phyloP scores from a whole-genome alignment of 2,888 invertebrate species.

The Anarsia innoxiella region DNA sequence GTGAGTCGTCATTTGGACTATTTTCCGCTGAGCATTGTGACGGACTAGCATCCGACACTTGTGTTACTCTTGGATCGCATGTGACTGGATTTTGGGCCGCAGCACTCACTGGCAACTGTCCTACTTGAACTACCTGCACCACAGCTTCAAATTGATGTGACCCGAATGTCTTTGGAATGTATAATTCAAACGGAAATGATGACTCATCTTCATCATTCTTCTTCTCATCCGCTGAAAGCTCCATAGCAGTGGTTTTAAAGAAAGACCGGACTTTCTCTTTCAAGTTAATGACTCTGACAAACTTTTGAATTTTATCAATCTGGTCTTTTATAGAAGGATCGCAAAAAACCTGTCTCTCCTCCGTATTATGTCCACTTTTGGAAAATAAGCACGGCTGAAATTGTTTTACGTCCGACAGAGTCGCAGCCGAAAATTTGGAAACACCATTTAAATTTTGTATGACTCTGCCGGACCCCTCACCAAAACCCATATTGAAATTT shows the following conservation, averaged over 20 bases:
- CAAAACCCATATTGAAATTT: slow-evolving; percentile 73
- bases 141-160: slow-evolving; percentile 56
- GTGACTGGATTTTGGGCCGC: slow-evolving; percentile 65
- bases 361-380: slow-evolving; percentile 29
- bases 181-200: slow-evolving; percentile 59
- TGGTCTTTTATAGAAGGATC: slow-evolving; percentile 14
- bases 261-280: slow-evolving; percentile 50
- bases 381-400: slow-evolving; percentile 66
- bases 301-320: slow-evolving; percentile 2
- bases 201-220: slow-evolving; percentile 24
- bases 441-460: slow-evolving; percentile 59
- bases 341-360: slow-evolving; percentile 16
- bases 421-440: slow-evolving; percentile 71
- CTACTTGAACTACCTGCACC: slow-evolving; percentile 78
- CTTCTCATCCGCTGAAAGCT: slow-evolving; percentile 35
- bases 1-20: slow-evolving; percentile 47
- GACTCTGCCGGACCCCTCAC: slow-evolving; percentile 76
- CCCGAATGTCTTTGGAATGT: slow-evolving; percentile 75
- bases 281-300: slow-evolving; percentile 22
- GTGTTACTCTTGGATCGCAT: slow-evolving; percentile 65
- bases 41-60: slow-evolving; percentile 61
- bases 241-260: slow-evolving; percentile 44
- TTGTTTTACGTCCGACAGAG: slow-evolving; percentile 76
- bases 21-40: slow-evolving; percentile 60
- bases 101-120: slow-evolving; percentile 60